Base-by-base conservation (phyloP, 2,113 vertebrate genomes). In the Chionis minor region DNA sequence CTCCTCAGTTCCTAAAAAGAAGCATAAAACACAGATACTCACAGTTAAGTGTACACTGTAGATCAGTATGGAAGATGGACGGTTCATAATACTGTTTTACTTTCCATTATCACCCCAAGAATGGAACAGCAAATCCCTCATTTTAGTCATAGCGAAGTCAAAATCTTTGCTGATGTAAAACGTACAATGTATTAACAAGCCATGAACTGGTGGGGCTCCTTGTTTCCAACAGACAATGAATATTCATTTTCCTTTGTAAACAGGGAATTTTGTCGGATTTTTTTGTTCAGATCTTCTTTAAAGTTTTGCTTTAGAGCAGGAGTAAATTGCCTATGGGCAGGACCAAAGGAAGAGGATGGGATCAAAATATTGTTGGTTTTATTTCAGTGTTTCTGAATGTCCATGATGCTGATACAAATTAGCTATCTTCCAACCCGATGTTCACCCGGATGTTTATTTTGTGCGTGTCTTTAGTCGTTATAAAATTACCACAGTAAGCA, bases 81-180 rank as follows among this genome's bases (percentile, higher is more conserved):
- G 1, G 27, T 42, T 40, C 49, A 0, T 18, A 26, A 19, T 23
- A 17, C 19, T 0, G 0, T 56, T 66, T 20, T 0, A 6, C 33
- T 66, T 63, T 6, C 12, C 1, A 1, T 52, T 65, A 8, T 2
- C 42, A 17, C 28, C 40, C 40, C 16, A 23, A 38, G 71, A 45
- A 22, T 2, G 62, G 80, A 42, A 49, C 52, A 26, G 38, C 18
- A 9, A 10, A 38, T 65, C 30, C 32, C 54, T 14, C 7, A 2
- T 45, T 66, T 54, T 35, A 9, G 24, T 55, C n/a, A 6, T 0
- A 11, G 30, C 7, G 14, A 63, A 47, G 35, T 24, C 33, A 9
- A 5, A 55, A 32, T 23, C 15, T 82, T 9, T 45, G 47, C 52
- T 67, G 23, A 20, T 49, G 2, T 18, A 4, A 35, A 58, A 27